These are phyloP conservation scores for Philonicus albiceps DNA, from an alignment of 2,888 invertebrate genomes.

Conservation along the genomic window DNA sequence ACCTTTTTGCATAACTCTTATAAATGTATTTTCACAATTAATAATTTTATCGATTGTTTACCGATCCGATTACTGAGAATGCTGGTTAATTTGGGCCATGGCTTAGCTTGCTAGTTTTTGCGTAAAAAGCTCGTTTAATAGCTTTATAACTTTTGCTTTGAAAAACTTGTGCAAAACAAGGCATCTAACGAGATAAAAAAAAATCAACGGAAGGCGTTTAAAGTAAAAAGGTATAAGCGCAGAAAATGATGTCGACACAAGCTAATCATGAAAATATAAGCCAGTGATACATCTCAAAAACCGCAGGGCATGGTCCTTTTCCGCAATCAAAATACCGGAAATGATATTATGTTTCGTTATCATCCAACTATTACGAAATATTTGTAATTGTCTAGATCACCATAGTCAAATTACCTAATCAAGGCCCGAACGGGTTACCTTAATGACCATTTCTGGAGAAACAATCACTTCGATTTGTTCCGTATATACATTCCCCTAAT, in stretches of 20 bases:
- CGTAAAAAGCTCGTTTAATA: neutral
- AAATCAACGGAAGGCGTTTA: neutral
- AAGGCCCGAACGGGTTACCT: neutral
- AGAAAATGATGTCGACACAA: neutral
- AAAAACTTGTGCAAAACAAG: neutral
- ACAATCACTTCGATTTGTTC: neutral
- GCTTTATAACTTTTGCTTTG: neutral
- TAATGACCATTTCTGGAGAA: neutral
- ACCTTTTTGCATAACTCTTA: neutral
- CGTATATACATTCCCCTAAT: neutral
- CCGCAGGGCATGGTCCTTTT: neutral
- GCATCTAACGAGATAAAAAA: neutral
- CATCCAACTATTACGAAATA: constrained; percentile 2
- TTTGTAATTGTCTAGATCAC: neutral
- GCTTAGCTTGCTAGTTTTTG: neutral
- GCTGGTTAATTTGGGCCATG: neutral
- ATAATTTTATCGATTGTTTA: neutral
- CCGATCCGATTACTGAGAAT: neutral
- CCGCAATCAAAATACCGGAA: neutral
- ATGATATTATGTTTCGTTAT: neutral
- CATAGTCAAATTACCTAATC: neutral
- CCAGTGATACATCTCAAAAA: neutral
- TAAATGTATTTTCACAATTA: neutral
- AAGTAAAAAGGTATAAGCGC: neutral
- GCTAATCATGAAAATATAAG: neutral